Conservation (phyloP, 1,140 invertebrate genomes). For the Kradibia gibbosae region DNA sequence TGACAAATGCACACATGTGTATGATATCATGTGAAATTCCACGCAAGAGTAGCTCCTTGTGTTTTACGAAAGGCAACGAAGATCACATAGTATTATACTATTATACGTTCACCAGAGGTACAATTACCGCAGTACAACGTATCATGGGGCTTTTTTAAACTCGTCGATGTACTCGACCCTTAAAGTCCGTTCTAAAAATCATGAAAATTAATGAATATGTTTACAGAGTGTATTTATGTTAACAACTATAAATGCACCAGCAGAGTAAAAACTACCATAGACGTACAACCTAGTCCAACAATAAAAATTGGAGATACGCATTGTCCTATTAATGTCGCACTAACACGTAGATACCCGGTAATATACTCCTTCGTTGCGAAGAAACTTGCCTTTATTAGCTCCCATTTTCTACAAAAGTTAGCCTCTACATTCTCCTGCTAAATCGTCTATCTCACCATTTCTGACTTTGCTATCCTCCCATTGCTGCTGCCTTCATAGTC, state of each 20-base stretch:
- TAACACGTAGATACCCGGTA: neutral
- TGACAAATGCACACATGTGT: neutral
- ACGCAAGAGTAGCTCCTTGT: neutral
- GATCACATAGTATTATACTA: neutral
- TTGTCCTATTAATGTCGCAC: constrained; percentile 34
- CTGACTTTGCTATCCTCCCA: neutral
- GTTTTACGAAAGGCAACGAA: neutral
- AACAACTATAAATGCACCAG: neutral
- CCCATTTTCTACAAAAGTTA: constrained; percentile 14
- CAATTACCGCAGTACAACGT: too few species aligned
- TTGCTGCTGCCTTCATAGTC: neutral
- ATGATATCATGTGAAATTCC: neutral
- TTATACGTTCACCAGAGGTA: too few species aligned
- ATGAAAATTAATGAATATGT: neutral
- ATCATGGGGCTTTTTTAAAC: neutral
- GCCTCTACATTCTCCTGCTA: neutral
- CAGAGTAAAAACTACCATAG: neutral
- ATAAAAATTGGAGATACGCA: constrained; percentile 20
- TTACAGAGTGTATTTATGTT: neutral
- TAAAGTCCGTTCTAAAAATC: constrained; percentile 10
- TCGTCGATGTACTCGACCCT: neutral
- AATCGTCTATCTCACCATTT: neutral
- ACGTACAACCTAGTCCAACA: neutral
- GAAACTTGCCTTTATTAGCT: constrained; percentile 34
- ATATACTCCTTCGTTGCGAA: constrained; percentile 2